Evolutionary conservation across 2,797 vertebrate genomes (phyloP).

Genomic region (Orientallactaga sibirica): DNA sequence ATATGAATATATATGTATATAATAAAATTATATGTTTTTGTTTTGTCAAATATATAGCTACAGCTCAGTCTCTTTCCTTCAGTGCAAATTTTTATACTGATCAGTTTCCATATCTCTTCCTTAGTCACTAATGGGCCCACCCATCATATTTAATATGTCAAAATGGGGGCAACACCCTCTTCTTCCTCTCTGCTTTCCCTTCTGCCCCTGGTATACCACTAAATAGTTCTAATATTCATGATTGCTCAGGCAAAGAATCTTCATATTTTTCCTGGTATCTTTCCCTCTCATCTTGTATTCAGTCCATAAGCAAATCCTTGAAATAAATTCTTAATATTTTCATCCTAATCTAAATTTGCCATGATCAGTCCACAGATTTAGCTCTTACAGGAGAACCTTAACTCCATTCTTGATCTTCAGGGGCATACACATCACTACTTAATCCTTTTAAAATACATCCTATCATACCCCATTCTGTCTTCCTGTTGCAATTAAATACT

Average conservation of each 20-base stretch:
- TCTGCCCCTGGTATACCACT: not conserved
- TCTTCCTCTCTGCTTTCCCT: fast-evolving
- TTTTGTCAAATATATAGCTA: not conserved
- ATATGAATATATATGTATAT: no score
- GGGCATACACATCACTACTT: not conserved
- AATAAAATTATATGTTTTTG: not conserved
- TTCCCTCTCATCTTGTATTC: not conserved
- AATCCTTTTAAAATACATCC: not conserved
- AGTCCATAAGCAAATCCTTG: not conserved
- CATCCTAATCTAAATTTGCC: no score
- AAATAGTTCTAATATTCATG: no score
- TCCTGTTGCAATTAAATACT: not conserved
- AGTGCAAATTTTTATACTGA: not conserved
- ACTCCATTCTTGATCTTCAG: not conserved
- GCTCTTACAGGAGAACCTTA: no score
- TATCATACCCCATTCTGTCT: not conserved
- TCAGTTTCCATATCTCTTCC: not conserved
- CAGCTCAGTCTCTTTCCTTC: not conserved
- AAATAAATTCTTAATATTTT: not conserved
- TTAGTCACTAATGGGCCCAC: not conserved
- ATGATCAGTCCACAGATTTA: no score
- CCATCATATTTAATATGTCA: not conserved
- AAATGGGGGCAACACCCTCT: fast-evolving
- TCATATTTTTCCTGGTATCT: not conserved
- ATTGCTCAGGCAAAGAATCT: not conserved